Base-by-base conservation (phyloP, 1,140 invertebrate genomes). In the Parasteatoda tepidariorum region DNA sequence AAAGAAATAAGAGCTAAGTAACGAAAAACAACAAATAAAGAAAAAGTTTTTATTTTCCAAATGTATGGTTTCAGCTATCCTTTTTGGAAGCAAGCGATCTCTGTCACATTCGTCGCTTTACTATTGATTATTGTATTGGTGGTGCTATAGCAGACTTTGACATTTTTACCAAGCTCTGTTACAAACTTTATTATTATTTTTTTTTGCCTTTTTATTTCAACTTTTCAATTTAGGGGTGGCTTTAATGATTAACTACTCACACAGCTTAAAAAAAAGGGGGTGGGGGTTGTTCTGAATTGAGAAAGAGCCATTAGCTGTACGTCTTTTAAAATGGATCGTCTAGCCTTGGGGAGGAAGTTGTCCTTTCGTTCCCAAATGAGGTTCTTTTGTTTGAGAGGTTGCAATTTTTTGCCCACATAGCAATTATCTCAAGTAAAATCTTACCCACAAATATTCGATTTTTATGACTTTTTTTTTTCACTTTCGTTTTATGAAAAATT, bases 1-100 rank as follows among this genome's bases (percentile, higher is more conserved):
- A 70, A 70, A 71, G 34, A 82, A 82, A 71, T 71, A 70, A 62
- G 66, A 81, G 66, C 76, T 68, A 70, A 82, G 67, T 62, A 82
- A 70, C 55, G 61, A 82, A 82, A 79, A 82, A 82, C 48, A 82
- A 71, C 78, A 82, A 81, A 82, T 59, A 67, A 82, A 78, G 48
- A 82, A 81, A 62, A 38, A 62, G 34, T 57, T 82, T 82, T 82
- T 82, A 61, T 61, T 82, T 82, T 82, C 64, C 66, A 79, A 79
- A 79, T 68, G 76, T 64, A 82, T 71, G 66, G 55, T 71, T 82
- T 82, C 66, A 62, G 78, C 71, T 71, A 82, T 71, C 54, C 67
- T 82, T 82, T 70, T 70, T 71, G 48, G 78, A 38, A 59, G 41
- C 31, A 67, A 82, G 66, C 54, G 1, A 78, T 78, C 75, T 67